These are phyloP conservation scores for Zosterops japonicus DNA, from an alignment of 2,113 vertebrate species.

Conservation along the genomic window DNA sequence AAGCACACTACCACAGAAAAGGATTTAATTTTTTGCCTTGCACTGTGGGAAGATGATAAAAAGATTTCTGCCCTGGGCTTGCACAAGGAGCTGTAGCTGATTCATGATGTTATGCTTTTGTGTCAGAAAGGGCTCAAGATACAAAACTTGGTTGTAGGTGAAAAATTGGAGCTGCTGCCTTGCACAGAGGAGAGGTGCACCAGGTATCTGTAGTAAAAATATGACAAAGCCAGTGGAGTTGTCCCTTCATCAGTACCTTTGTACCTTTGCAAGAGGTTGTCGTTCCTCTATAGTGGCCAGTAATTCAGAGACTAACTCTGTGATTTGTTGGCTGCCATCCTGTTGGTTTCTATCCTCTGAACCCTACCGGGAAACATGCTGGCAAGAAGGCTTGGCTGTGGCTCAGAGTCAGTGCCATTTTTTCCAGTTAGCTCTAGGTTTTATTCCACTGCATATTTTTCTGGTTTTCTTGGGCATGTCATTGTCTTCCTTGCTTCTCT, in stretches of 20 bases:
- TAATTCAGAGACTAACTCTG: background rate
- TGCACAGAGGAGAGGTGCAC: background rate
- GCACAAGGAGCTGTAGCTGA: background rate
- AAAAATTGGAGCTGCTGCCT: background rate
- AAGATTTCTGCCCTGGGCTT: background rate
- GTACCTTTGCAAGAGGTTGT: background rate
- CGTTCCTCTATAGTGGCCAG: background rate
- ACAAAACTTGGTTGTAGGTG: background rate
- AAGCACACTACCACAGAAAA: background rate
- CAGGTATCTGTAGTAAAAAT: background rate
- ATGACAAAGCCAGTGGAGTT: background rate
- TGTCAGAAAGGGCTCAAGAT: background rate
- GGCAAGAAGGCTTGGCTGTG: background rate
- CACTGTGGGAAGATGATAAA: background rate
- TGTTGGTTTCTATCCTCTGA: background rate
- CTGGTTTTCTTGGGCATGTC: accelerated
- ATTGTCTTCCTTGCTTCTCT: background rate
- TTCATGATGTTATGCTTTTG: background rate
- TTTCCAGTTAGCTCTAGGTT: background rate
- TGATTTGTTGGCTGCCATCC: background rate
- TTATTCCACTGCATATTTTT: background rate
- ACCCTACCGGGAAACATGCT: background rate
- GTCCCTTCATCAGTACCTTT: background rate
- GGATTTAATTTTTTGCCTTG: background rate
- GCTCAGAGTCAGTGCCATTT: background rate